Percentiles rank a stretch among this genome's conserved stretches.
phyloP scores from a whole-genome alignment of 2,888 invertebrate species.

The Platycheirus albimanus region DNA sequence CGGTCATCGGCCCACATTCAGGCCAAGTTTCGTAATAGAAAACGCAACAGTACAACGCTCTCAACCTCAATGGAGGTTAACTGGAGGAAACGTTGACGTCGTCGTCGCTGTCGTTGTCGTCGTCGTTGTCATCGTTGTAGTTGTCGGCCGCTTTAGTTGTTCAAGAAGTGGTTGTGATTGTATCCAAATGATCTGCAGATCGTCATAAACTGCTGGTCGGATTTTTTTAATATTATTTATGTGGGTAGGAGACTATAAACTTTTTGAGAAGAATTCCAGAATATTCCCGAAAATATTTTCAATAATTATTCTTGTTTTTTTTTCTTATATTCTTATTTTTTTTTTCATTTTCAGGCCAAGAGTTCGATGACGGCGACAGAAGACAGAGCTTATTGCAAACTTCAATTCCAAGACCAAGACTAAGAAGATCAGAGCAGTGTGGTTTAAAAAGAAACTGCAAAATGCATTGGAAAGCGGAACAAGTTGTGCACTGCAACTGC shows the following conservation, averaged over 20 bases:
- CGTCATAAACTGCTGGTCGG: conserved; percentile 1
- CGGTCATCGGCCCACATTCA: conserved; percentile 78
- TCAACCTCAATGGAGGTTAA: conserved; percentile 76
- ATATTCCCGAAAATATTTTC: conserved; percentile 16
- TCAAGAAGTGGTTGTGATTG: conserved; percentile 50
- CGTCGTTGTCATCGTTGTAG: conserved; percentile 20
- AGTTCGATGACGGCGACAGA: not conserved
- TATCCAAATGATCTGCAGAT: conserved; percentile 49
- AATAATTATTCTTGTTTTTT: not conserved
- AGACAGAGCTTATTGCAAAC: conserved; percentile 13
- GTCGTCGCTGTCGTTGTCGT: conserved; percentile 31
- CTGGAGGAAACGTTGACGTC: conserved; percentile 63
- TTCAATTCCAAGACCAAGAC: not conserved
- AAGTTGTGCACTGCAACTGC: conserved; percentile 69
- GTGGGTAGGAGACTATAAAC: conserved; percentile 31
- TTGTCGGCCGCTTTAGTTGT: conserved; percentile 51
- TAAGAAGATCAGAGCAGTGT: not conserved
- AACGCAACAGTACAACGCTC: conserved; percentile 77
- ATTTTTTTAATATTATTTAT: conserved; percentile 13
- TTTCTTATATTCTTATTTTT: not conserved
- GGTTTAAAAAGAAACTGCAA: conserved; percentile 66
- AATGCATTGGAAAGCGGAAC: conserved; percentile 73
- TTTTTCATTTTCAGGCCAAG: conserved; percentile 5
- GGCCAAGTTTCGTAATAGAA: conserved; percentile 77
- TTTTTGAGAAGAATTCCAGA: conserved; percentile 35